Evolutionary conservation across 2,888 invertebrate species (phyloP), one percentile per base, ranked within the genome.

Genomic region (Polietes domitor): DNA sequence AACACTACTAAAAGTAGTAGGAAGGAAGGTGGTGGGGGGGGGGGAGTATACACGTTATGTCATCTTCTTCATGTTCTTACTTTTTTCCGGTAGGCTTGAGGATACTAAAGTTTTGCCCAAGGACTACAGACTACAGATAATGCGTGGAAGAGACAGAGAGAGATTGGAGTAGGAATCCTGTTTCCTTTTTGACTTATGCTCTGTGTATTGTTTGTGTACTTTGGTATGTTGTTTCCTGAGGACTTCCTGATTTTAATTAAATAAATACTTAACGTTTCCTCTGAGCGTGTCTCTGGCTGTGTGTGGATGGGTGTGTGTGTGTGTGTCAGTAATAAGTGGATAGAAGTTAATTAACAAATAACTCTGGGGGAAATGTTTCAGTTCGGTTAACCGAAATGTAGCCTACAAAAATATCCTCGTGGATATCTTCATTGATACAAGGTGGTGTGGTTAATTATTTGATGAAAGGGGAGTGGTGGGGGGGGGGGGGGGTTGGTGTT

Each of bases 221-320:
- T 65, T 17, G 5, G 65, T 65, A 15, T 68, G 43, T 68, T 19
- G 37, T 68, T 68, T 43, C 24, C 43, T 68, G 43, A 68, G 79
- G 72, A 79, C 76, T 83, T 83, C 79, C 79, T 79, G 79, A 68
- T 83, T 79, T 79, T 83, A 79, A 79, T 83, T 79, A 79, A 76
- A 68, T 73, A 82, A 82, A 79, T 72, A 74, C 28, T 71, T 65
- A 75, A 75, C 50, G 50, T 65, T 75, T 63, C 50, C 58, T 70
- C 26, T 58, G 61, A 10, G 61, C n/a, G 21, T 41, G 55, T 17
- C 58, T n/a, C 28, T 32, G n/a, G n/a, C 9, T 65, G 21, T 21
- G 55, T 55, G 55, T 55, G 19, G 19, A 17, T 17, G n/a, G 2
- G 50, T 17, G n/a, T 53, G 2, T 17, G 58, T 58, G 61, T 19